Percentiles rank a stretch among this genome's conserved stretches.
These are phyloP conservation scores for Cantharis flavilabris DNA, from an alignment of 2,888 invertebrate species.

Conservation along the genomic window DNA sequence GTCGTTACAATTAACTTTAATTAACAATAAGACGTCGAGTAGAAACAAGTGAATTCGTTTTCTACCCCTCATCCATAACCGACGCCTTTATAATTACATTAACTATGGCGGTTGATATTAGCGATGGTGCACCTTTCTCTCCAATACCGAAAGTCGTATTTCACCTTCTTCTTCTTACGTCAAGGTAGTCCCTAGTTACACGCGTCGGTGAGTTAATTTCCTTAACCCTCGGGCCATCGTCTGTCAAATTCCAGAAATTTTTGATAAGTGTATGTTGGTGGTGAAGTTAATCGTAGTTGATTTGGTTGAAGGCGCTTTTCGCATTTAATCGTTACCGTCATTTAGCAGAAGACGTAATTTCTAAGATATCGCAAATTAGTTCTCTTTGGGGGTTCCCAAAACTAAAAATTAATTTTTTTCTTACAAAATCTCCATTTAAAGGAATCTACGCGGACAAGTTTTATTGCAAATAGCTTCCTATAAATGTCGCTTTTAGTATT, in stretches of 20 bases:
- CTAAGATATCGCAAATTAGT: neutral
- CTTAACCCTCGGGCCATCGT: conserved; percentile 41
- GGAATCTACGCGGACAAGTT: neutral
- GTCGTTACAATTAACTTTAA: conserved; percentile 45
- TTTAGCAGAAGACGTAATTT: neutral
- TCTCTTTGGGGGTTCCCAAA: neutral
- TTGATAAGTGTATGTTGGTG: conserved; percentile 31
- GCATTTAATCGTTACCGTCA: neutral
- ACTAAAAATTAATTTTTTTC: neutral
- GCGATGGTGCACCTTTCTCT: conserved; percentile 28
- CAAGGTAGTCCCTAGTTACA: conserved; percentile 37
- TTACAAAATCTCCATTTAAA: neutral
- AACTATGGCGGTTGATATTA: conserved; percentile 34
- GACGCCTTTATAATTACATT: conserved; percentile 33
- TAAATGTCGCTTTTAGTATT: conserved; percentile 26
- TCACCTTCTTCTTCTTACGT: conserved; percentile 25
- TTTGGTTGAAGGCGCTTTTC: conserved; percentile 28
- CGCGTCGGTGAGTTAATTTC: conserved; percentile 49
- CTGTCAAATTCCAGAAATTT: conserved; percentile 42
- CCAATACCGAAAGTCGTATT: neutral
- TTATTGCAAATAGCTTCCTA: conserved; percentile 19
- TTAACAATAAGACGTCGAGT: conserved; percentile 42
- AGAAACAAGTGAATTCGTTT: conserved; percentile 39
- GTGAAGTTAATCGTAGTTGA: conserved; percentile 39
- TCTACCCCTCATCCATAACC: conserved; percentile 28